Evolutionary conservation across 2,797 vertebrate species (phyloP), one percentile per base, ranked within the genome.

Genomic region (Uromys caudimaculatus): DNA sequence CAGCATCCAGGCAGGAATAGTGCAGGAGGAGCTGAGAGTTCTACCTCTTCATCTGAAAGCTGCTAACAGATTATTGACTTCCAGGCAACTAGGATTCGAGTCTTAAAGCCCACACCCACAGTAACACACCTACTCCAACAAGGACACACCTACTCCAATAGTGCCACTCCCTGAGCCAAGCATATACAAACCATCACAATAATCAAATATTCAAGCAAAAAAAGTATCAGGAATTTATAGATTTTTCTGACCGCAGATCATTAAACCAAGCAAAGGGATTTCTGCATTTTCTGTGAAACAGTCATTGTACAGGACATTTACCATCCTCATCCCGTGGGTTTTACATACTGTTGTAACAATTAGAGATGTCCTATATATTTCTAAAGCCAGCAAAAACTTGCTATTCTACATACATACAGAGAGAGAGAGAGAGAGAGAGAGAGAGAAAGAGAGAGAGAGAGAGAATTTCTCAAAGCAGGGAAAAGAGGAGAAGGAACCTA

Each of bases 131-230:
- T 54, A 52, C 52, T 52, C 52, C 52, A 52, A 52, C 52, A 52
- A 52, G 52, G 52, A 52, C 52, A 52, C 52, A 13, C 12, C 11
- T 52, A 44, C 44, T 16, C 52, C 14, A 54, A 54, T 54, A 54
- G 52, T 54, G 52, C 52, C 14, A 54, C 52, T 54, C 52, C 14
- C 52, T 54, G 52, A 14, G 52, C 52, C 52, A 32, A 67, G 32
- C 64, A 64, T 35, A 35, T 35, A 67, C 13, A 67, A 67, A 67
- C 13, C 64, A 67, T 67, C 32, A 67, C 32, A 67, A 13, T 67
- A 95, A 96, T 89, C 47, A 96, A n/a, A 91, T 13, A 1, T 77
- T 90, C 76, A 96, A 84, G 62, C 69, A 79, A 93, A 71, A 54
- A 95, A 94, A 58, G 2, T 86, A 88, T 62, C 75, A 92, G 83